Base-by-base conservation (phyloP, 2,797 vertebrate species). In the Toxotes lorentzi region DNA sequence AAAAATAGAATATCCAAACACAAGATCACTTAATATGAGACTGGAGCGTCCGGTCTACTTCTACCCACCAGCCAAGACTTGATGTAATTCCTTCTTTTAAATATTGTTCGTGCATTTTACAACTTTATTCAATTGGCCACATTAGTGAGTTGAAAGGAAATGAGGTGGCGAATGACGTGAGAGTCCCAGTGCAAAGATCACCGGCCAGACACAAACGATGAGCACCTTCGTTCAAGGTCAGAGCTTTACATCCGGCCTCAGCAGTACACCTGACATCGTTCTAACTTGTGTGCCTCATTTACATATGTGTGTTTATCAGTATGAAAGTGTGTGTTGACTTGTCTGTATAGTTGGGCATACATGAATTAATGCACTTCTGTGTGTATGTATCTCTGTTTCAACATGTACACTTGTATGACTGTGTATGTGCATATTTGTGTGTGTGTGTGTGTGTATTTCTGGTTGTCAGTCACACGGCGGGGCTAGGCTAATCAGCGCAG, bases 401-500 rank as follows among this genome's bases (percentile, higher is more conserved):
- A 45, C 3, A 11, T 14, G 50, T 43, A 7, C 30, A n/a, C n/a
- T 30, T 47, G 17, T 32, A 45, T 56, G 60, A 43, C 4, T 30
- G 47, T 41, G 38, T 24, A 60, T 71, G 59, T 74, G 47, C 27
- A 32, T 24, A 57, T 71, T 48, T 74, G 38, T 63, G 6, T 65
- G 48, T 75, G 73, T 66, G 56, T 71, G 48, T 68, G 56, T 70
- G 70, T 78, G 62, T 74, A 41, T 48, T 1, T 59, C 8, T 80
- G 79, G 30, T 66, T 90, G 89, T 91, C 90, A 91, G 86, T 92
- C 90, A 90, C 88, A 43, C 88, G 81, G 83, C 88, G 57, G 88
- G 89, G 87, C 90, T 89, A 89, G 73, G 88, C 88, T 91, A 92
- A 93, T 93, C 91, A 93, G 89, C 51, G 78, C 84, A 86, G 88